Evolutionary conservation across 2,888 invertebrate genomes (phyloP), one percentile per base, ranked within the genome.

Genomic region (Peribatodes rhomboidaria): DNA sequence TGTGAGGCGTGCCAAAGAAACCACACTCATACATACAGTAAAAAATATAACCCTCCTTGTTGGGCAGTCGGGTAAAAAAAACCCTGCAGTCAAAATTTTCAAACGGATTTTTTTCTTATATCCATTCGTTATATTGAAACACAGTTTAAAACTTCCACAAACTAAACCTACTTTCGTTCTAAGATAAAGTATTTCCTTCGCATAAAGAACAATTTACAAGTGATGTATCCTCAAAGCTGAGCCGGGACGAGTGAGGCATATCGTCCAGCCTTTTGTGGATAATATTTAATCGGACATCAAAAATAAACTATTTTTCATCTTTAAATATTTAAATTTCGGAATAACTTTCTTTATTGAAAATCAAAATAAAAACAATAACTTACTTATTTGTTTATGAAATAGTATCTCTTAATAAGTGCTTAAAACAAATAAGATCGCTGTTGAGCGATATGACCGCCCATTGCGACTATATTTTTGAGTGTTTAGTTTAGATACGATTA

Each of bases 101-200:
- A 20, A n/a, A n/a, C n/a, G n/a, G n/a, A 10, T 20, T 2, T 11
- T 20, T 20, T 18, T 11, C 4, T 20, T 8, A 42, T 11, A 42
- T 18, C 20, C 42, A 42, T 41, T 41, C 16, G 42, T 20, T 42
- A 42, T 42, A 20, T 42, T 42, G 42, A 62, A 62, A 62, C 37
- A 50, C 55, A 13, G 16, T 44, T 33, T 53, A 16, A 56, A 56
- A 58, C 54, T 53, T 41, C 2, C 16, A 44, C 31, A 46, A 58
- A 58, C 53, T 47, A 54, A 37, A 27, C 53, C 20, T 52, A 49
- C 55, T 61, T 65, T 54, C 44, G 59, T 69, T 61, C 18, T 52
- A 69, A 66, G 71, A 68, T 67, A 69, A 68, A 70, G 62, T 67
- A 63, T 69, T 72, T 69, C 63, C 66, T 56, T 41, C 56, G 13